Evolutionary conservation across 2,113 vertebrate genomes (phyloP).

Genomic region (Pachypanchax playfairii): DNA sequence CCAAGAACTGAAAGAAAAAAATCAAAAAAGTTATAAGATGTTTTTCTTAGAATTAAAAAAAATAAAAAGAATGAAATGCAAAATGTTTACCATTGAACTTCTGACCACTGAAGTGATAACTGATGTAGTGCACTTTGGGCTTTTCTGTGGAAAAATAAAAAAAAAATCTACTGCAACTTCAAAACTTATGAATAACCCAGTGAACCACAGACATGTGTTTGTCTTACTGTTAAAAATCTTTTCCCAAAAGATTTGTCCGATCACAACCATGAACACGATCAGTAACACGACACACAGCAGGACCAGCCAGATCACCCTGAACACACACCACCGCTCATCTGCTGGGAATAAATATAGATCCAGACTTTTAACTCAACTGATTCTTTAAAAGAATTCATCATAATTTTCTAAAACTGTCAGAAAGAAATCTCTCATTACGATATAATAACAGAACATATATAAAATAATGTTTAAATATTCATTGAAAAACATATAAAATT

Average conservation of each 20-base stretch:
- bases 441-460: background rate
- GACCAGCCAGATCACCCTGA: constrained; percentile 59
- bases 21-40: background rate
- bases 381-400: background rate
- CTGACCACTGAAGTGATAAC: background rate
- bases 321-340: constrained; percentile 57
- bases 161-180: background rate
- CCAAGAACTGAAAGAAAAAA: too few relatives aligned
- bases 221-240: constrained; percentile 35
- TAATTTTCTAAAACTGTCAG: background rate
- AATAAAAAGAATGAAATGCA: too few relatives aligned
- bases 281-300: constrained; percentile 61
- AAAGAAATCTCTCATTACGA: too few relatives aligned
- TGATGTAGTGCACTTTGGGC: background rate
- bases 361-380: background rate
- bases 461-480: too few relatives aligned
- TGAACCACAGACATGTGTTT: background rate
- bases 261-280: constrained; percentile 24
- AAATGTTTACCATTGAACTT: constrained; percentile 45
- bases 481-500: too few relatives aligned
- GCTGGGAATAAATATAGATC: background rate
- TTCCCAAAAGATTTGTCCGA: constrained; percentile 30
- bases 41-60: background rate
- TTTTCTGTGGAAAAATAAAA: constrained; percentile 39
- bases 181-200: background rate